Percentiles rank a stretch among this genome's conserved stretches.
phyloP scores from a whole-genome alignment of 2,113 vertebrate genomes.

The Hipposideros armiger region DNA sequence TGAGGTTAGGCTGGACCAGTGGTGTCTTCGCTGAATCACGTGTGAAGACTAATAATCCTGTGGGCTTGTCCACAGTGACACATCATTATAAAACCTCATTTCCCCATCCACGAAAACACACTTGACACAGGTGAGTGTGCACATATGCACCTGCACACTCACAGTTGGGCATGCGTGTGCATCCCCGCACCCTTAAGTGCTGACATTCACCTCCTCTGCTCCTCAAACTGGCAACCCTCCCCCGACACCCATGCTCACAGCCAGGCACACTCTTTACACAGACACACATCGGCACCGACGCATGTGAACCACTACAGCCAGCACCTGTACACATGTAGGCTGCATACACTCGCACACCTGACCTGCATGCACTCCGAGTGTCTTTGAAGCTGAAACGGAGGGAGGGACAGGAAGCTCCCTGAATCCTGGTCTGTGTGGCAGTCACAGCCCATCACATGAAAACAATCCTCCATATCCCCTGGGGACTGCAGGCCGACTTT shows the following conservation, averaged over 20 bases:
- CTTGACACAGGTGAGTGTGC: not conserved
- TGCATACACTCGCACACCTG: not conserved
- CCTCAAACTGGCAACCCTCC: not conserved
- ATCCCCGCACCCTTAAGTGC: not conserved
- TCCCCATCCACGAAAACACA: not conserved
- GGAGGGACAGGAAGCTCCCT: not conserved
- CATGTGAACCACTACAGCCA: fast-evolving
- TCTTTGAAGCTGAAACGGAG: not conserved
- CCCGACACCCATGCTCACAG: too few species aligned
- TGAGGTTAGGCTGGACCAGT: not conserved
- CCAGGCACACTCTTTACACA: not conserved
- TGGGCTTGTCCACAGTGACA: not conserved
- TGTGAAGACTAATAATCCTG: not conserved
- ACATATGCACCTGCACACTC: too few species aligned
- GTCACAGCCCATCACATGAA: constrained; percentile 32
- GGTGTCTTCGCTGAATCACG: not conserved
- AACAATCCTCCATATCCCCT: not conserved
- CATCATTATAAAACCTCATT: not conserved
- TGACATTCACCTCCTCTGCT: not conserved
- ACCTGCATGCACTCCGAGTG: too few species aligned
- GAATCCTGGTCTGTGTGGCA: constrained; percentile 46
- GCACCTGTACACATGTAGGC: fast-evolving
- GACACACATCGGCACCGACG: not conserved
- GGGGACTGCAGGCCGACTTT: not conserved
- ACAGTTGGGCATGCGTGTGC: too few species aligned